phyloP scores from a whole-genome alignment of 2,888 invertebrate genomes.

The Hipparchia semele region DNA sequence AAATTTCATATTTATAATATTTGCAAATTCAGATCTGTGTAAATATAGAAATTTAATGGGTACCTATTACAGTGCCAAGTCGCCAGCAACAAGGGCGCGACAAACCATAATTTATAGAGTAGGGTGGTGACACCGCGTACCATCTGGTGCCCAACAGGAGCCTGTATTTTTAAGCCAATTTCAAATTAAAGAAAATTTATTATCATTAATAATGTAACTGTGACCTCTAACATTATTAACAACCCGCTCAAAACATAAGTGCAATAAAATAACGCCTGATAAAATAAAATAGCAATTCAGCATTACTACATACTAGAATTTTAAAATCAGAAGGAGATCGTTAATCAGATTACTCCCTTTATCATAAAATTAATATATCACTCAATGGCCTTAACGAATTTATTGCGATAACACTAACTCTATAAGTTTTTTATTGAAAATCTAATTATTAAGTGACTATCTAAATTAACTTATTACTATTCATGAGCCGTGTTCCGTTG shows the following conservation, averaged over 20 bases:
- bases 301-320: not conserved
- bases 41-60: slow-evolving; percentile 14
- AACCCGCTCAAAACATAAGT: too few species aligned
- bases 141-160: slow-evolving; percentile 39
- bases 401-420: not conserved
- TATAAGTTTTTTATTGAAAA: slow-evolving; percentile 1
- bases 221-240: not conserved
- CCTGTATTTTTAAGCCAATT: slow-evolving; percentile 14
- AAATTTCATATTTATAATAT: not conserved
- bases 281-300: slow-evolving; percentile 3
- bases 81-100: slow-evolving; percentile 32
- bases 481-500: slow-evolving; percentile 38
- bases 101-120: slow-evolving; percentile 44
- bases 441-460: not conserved
- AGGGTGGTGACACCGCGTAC: slow-evolving; percentile 43
- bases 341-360: not conserved
- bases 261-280: not conserved
- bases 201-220: not conserved
- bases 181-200: not conserved
- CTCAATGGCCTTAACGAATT: not conserved
- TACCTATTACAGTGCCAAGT: slow-evolving; percentile 21
- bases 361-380: too few species aligned
- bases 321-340: not conserved
- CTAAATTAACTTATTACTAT: slow-evolving; percentile 35
- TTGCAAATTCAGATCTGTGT: slow-evolving; percentile 16